Evolutionary conservation across 2,797 vertebrate species (phyloP).

Genomic region (Aythya fuligula): DNA sequence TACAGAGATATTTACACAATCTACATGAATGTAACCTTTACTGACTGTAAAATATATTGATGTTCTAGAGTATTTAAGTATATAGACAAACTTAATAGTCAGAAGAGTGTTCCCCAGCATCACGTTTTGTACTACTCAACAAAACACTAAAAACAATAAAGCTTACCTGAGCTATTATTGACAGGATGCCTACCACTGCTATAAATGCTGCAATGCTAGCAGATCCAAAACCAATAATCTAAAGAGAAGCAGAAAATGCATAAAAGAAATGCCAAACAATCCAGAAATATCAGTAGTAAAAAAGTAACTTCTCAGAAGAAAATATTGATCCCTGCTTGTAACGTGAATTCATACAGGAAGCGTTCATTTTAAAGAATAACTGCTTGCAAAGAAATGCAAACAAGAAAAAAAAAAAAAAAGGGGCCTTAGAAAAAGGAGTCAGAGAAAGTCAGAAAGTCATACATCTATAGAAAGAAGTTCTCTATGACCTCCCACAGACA

Average conservation of each 20-base stretch:
- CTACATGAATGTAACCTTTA: background rate
- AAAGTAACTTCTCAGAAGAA: background rate
- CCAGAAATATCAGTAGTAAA: background rate
- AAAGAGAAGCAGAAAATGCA: background rate
- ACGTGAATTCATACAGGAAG: background rate
- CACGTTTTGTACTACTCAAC: background rate
- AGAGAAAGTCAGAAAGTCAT: background rate
- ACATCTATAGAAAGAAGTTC: background rate
- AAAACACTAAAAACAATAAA: background rate
- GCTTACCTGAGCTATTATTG: slow-evolving; percentile 93
- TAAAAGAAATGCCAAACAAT: background rate
- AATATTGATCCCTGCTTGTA: background rate
- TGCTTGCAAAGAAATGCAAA: background rate
- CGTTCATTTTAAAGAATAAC: background rate
- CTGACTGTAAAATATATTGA: background rate
- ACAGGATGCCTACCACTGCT: slow-evolving; percentile 93
- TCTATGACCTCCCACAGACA: background rate
- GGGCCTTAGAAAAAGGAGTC: background rate
- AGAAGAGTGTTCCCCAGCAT: rapidly evolving
- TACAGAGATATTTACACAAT: background rate
- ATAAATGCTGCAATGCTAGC: slow-evolving; percentile 92
- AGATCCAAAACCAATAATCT: slow-evolving; percentile 93
- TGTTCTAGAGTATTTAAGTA: background rate
- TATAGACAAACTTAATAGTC: background rate
- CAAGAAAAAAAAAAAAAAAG: background rate